These are phyloP conservation scores for Platycheirus albimanus DNA, from an alignment of 2,888 invertebrate genomes.

Conservation along the genomic window DNA sequence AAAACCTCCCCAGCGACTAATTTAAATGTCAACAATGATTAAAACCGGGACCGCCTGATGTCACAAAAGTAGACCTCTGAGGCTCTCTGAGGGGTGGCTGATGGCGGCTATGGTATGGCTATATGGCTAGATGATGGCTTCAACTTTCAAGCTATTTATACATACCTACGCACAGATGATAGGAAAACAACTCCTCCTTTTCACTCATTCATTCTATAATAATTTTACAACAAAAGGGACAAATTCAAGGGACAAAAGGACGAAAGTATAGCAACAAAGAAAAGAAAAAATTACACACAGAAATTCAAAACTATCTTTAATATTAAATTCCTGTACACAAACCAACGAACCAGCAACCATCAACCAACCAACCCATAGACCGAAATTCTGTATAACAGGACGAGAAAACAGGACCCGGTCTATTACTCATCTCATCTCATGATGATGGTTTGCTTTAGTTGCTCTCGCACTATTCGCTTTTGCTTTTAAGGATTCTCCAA, in stretches of 20 bases:
- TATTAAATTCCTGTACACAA: conserved; percentile 47
- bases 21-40: conserved; percentile 62
- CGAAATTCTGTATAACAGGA: neutral
- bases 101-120: too few species aligned
- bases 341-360: neutral
- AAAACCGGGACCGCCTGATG: conserved; percentile 51
- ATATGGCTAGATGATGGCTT: too few species aligned
- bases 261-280: conserved; percentile 42
- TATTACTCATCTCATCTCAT: conserved; percentile 37
- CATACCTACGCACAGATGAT: neutral
- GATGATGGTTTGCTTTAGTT: conserved; percentile 9
- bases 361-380: neutral
- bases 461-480: conserved; percentile 21
- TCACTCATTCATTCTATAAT: conserved; percentile 17
- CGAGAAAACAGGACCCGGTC: neutral
- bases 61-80: conserved; percentile 38
- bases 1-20: conserved; percentile 50
- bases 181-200: conserved; percentile 2
- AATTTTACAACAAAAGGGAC: conserved; percentile 43
- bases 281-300: conserved; percentile 30
- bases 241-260: conserved; percentile 41
- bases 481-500: conserved; percentile 41
- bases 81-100: conserved; percentile 21
- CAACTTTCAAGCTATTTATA: neutral
- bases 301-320: conserved; percentile 52